Evolutionary conservation across 2,888 invertebrate species (phyloP).

Genomic region (Acrocyrtus sp.): DNA sequence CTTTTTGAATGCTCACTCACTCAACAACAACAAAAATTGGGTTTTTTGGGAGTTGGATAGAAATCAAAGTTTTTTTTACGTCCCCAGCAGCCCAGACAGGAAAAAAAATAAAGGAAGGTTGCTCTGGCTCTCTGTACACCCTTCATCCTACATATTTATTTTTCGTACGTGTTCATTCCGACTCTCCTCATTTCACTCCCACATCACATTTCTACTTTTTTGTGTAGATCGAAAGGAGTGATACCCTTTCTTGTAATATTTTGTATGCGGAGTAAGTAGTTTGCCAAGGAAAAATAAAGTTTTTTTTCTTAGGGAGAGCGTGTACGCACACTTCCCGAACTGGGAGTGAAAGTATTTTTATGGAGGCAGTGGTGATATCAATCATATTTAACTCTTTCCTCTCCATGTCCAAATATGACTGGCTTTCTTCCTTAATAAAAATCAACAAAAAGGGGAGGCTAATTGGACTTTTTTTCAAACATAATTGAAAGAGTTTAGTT

Average conservation of each 20-base stretch:
- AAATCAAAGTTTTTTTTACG: no score
- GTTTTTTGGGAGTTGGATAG: no score
- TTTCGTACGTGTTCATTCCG: no score
- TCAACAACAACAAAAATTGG: background rate
- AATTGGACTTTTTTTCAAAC: conserved; percentile 5
- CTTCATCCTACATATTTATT: no score
- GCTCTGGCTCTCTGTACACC: background rate
- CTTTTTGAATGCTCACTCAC: background rate
- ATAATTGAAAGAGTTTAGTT: conserved; percentile 33
- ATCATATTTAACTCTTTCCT: conserved; percentile 5
- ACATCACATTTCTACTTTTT: background rate
- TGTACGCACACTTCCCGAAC: background rate
- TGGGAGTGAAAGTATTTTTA: background rate
- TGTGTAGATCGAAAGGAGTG: conserved; percentile 1
- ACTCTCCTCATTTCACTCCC: background rate
- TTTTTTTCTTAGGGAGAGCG: background rate
- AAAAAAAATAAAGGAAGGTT: conserved; percentile 3
- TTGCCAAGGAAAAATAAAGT: background rate
- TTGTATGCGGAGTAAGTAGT: no score
- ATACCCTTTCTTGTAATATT: no score
- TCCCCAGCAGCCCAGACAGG: background rate
- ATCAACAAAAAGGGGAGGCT: no score
- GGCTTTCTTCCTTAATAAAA: background rate
- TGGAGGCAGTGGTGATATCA: background rate
- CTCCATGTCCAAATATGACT: background rate